Percentiles rank a stretch among this genome's conserved stretches.
phyloP scores from a whole-genome alignment of 2,888 invertebrate genomes.

The Limnephilus auricula region DNA sequence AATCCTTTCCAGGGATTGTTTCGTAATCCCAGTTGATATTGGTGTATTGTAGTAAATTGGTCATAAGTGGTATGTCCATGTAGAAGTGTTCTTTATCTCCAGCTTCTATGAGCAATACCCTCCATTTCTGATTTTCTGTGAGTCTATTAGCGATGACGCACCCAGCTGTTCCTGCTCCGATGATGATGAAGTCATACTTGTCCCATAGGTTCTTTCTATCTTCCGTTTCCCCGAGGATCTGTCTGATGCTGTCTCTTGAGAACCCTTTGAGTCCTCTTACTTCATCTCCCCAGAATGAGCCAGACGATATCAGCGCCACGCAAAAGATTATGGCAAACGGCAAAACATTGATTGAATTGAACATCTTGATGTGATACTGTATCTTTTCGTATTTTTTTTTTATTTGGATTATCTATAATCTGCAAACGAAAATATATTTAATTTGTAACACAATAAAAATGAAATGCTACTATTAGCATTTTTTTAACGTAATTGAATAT shows the following conservation, averaged over 20 bases:
- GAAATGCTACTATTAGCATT: background rate
- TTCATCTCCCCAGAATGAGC: background rate
- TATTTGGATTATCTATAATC: background rate
- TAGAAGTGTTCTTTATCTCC: conserved; percentile 80
- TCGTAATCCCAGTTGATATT: conserved; percentile 89
- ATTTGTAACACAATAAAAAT: background rate
- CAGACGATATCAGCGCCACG: background rate
- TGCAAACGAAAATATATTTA: background rate
- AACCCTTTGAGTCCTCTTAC: background rate
- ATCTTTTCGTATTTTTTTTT: background rate
- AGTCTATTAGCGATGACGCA: conserved; percentile 80
- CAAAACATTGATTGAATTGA: background rate
- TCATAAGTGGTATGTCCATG: conserved; percentile 86
- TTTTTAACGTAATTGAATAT: background rate
- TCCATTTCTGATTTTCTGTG: conserved; percentile 79
- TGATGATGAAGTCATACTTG: conserved; percentile 80
- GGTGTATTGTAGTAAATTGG: conserved; percentile 84
- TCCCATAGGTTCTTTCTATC: conserved; percentile 41
- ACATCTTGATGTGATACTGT: background rate
- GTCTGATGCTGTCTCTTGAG: conserved; percentile 17
- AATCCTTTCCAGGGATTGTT: conserved; percentile 85
- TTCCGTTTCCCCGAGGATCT: conserved; percentile 20
- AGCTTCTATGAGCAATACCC: conserved; percentile 79
- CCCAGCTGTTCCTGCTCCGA: conserved; percentile 83
- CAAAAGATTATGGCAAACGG: background rate